Conservation (phyloP, 2,113 vertebrate species). For the Oenanthe melanoleuca region DNA sequence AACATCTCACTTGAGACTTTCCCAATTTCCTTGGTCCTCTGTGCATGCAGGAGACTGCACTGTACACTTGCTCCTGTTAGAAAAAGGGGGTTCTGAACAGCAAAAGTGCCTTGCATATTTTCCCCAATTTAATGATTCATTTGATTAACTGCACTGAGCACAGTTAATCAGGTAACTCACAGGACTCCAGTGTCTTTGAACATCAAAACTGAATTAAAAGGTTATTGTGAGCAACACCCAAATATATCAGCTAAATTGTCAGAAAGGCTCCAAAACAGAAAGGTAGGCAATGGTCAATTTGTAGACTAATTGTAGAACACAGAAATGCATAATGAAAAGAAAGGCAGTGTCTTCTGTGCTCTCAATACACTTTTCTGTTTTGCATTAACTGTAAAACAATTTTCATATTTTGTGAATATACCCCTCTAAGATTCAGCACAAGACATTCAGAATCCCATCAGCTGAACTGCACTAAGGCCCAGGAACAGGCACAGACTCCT, state of each 20-base stretch:
- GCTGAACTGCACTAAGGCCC: neutral
- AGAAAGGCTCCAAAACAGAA: neutral
- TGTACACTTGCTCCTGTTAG: neutral
- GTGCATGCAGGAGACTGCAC: rapidly evolving
- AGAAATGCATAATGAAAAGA: neutral
- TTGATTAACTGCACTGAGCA: neutral
- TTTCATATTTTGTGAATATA: neutral
- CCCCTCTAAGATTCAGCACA: neutral
- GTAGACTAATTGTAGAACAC: neutral
- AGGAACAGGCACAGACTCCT: neutral
- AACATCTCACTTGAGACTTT: neutral
- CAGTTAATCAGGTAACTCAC: neutral
- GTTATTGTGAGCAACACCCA: neutral
- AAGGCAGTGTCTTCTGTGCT: neutral
- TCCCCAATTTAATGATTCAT: neutral
- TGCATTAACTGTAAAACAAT: neutral
- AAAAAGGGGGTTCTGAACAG: neutral
- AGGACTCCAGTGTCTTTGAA: neutral
- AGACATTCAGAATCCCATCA: neutral
- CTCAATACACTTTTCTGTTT: neutral
- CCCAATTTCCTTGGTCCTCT: neutral
- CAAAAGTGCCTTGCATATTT: neutral
- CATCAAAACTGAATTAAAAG: neutral
- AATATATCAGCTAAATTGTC: neutral
- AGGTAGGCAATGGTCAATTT: neutral